A percentile compares a stretch with the other conserved stretches of the same genome.
phyloP scores from a whole-genome alignment of 2,113 vertebrate genomes.

The Zosterops japonicus region DNA sequence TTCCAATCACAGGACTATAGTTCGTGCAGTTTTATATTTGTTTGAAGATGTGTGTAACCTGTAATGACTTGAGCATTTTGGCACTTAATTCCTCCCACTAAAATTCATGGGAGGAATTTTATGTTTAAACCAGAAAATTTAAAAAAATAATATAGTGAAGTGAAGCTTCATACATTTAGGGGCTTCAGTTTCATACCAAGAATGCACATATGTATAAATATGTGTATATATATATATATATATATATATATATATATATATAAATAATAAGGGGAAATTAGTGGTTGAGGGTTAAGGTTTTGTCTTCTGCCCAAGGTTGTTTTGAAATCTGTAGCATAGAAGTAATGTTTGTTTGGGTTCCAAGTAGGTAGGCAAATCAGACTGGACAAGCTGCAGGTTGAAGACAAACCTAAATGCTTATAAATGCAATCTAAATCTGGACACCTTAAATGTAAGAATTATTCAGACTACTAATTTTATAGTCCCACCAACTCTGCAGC shows the following conservation, averaged over 20 bases:
- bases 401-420: background rate
- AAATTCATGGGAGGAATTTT: conserved; percentile 3
- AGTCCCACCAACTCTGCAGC: background rate
- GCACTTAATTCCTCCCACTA: background rate
- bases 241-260: background rate
- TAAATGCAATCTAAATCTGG: background rate
- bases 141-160: background rate
- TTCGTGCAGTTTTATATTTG: background rate
- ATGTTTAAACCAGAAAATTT: background rate
- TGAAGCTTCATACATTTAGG: background rate
- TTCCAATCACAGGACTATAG: background rate
- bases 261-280: background rate
- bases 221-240: too few species aligned
- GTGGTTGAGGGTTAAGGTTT: background rate
- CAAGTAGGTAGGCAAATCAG: background rate
- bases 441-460: background rate
- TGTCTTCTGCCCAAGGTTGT: background rate
- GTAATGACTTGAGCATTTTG: background rate
- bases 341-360: background rate
- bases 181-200: background rate
- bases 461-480: background rate
- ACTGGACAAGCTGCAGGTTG: background rate
- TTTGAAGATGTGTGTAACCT: background rate
- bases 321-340: background rate
- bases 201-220: background rate